Base-by-base conservation (phyloP, 2,888 invertebrate species). In the Sphaerophoria taeniata region DNA sequence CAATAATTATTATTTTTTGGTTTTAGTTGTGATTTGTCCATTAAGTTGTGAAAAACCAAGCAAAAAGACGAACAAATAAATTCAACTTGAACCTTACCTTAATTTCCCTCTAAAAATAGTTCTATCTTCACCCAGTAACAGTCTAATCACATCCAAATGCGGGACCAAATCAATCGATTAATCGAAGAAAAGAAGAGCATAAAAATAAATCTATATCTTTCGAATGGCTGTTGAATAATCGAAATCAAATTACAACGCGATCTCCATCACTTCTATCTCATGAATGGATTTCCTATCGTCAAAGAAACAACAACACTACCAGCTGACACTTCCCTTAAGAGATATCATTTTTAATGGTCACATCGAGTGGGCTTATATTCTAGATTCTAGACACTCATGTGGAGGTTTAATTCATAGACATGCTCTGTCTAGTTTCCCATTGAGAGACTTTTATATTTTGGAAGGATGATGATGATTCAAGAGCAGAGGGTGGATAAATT, bases 401-500 rank as follows among this genome's bases (percentile, higher is more conserved):
- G 12, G 56, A 34, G 11, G 43, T 34, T 16, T 3, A 34, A 63
- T 43, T 61, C 73, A 33, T 47, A 53, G 73, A 49, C 36, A 49
- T 36, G 11, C 49, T 73, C 4, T 16, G n/a, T 63, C 16, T 76
- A 16, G 43, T 74, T 34, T 76, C 58, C 53, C 74, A 84, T 79
- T 79, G 79, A 75, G 70, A 58, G 31, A 63, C 39, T 24, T 2
- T 24, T 24, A 24, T 24, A 24, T 24, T 24, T 24, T 24, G 24
- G 24, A 24, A 16, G 43, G 39, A 60, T 72, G 31, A 33, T 33
- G 33, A 63, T 34, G 47, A 63, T 49, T 65, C 65, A 49, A 56
- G 53, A 60, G 45, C 74, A 60, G 79, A 84, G 84, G 84, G 80
- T 84, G 75, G 79, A 84, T 84, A 55, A 80, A 76, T 76, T 76